Evolutionary conservation across 2,888 invertebrate genomes (phyloP).

Genomic region (Catonia carolina): DNA sequence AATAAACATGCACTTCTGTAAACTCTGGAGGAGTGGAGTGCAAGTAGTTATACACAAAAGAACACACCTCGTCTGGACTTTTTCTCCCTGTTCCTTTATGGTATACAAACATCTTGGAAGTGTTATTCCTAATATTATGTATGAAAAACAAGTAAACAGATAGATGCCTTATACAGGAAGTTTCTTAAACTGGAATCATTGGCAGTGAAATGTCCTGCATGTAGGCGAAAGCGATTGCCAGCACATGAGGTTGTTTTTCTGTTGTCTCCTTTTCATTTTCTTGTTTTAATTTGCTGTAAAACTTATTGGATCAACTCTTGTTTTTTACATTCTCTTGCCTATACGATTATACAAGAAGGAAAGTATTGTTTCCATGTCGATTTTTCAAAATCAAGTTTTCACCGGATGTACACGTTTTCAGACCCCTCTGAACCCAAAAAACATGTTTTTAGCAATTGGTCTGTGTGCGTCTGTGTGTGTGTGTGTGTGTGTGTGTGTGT

Average conservation of each 20-base stretch:
- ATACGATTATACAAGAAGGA: too few relatives aligned
- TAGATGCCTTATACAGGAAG: conserved; percentile 13
- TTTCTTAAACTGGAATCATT: conserved; percentile 13
- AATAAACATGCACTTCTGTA: conserved; percentile 31
- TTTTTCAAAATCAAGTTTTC: too few relatives aligned
- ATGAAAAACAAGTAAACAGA: conserved; percentile 15
- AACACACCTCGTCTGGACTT: conserved; percentile 1
- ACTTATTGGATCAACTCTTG: conserved; percentile 7
- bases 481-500: too few relatives aligned
- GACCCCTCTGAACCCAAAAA: too few relatives aligned
- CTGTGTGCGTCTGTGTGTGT: too few relatives aligned
- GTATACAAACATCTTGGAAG: not conserved
- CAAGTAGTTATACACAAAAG: conserved; percentile 16
- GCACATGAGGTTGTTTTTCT: conserved; percentile 10
- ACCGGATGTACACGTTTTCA: too few relatives aligned
- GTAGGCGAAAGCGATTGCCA: conserved; percentile 13
- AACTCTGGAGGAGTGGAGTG: conserved; percentile 10
- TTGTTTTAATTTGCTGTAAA: conserved; percentile 17
- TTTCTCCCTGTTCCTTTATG: not conserved
- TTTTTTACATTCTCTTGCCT: too few relatives aligned
- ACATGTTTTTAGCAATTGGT: too few relatives aligned
- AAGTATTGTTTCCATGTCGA: too few relatives aligned
- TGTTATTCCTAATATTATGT: not conserved
- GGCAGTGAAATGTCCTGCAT: conserved; percentile 16
- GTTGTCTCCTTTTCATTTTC: conserved; percentile 12